A percentile compares a stretch with the other conserved stretches of the same genome.
Evolutionary conservation across 1,140 invertebrate species (phyloP).

Genomic region (Leptinotarsa defecta): DNA sequence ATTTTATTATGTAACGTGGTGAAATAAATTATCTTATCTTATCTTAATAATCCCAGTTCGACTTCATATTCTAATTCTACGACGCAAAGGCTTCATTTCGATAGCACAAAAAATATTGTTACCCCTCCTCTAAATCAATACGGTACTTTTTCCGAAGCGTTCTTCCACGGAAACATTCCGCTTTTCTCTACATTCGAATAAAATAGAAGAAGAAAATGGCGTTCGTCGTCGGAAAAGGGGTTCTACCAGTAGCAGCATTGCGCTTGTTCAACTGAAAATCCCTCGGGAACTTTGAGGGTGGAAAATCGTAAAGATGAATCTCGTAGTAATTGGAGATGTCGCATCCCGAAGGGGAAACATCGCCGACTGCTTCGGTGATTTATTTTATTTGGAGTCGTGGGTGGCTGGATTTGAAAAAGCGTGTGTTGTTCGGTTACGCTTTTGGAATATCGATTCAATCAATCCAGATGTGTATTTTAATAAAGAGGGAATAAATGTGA

Average conservation of each 20-base stretch:
- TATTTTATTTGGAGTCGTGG: constrained; percentile 43
- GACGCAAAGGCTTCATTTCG: too few relatives aligned
- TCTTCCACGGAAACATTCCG: not conserved
- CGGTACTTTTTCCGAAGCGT: not conserved
- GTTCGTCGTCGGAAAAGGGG: constrained; percentile 1
- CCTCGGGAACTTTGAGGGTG: constrained; percentile 23
- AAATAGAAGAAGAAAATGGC: constrained; percentile 27
- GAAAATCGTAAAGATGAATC: constrained; percentile 29
- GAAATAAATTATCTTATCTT: too few relatives aligned
- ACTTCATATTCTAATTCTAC: too few relatives aligned
- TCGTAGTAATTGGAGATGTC: constrained; percentile 40
- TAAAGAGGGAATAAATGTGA: too few relatives aligned
- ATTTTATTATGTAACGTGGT: too few relatives aligned
- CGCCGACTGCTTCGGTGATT: constrained; percentile 29
- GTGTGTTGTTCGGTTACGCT: constrained; percentile 31
- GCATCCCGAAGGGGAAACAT: constrained; percentile 37
- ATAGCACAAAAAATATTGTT: too few relatives aligned
- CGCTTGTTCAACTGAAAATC: constrained; percentile 22
- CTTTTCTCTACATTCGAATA: not conserved
- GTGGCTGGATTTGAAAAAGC: constrained; percentile 41
- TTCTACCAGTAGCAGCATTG: constrained; percentile 13
- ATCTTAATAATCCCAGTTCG: too few relatives aligned
- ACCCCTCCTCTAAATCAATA: not conserved
- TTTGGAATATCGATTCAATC: constrained; percentile 35
- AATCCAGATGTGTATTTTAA: not conserved